phyloP scores from a whole-genome alignment of 30 jellyfish, hydroid and myxozoan genomes.

The Aurelia coerulea region DNA sequence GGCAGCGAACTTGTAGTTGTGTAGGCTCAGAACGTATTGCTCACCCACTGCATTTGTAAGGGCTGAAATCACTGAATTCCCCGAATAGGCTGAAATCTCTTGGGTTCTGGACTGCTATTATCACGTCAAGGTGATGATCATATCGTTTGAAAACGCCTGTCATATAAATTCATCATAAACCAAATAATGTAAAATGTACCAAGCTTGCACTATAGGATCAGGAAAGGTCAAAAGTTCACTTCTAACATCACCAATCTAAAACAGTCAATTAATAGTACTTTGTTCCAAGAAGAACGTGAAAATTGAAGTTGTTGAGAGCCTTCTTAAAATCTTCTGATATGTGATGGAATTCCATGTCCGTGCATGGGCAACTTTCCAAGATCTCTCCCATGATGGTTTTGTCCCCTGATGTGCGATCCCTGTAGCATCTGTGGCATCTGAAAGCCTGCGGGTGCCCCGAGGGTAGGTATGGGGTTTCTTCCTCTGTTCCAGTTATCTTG shows the following conservation, averaged over 20 bases:
- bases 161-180: background rate
- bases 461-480: slow-evolving; percentile 29
- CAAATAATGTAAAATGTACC: background rate
- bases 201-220: no score
- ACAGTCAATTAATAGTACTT: no score
- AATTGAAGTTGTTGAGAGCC: background rate
- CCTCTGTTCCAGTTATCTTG: slow-evolving; percentile 74
- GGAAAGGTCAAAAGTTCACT: no score
- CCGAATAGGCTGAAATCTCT: no score
- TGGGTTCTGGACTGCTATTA: background rate
- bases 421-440: background rate
- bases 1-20: no score
- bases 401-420: slow-evolving; percentile 15
- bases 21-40: no score
- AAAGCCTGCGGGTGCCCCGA: slow-evolving; percentile 24
- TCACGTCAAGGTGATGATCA: background rate
- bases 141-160: background rate
- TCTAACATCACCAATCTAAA: no score
- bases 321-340: slow-evolving; percentile 46
- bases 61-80: no score
- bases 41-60: no score
- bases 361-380: slow-evolving; percentile 42
- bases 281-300: no score
- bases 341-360: slow-evolving; percentile 63
- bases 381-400: slow-evolving; percentile 23